phyloP scores from a whole-genome alignment of 2,797 vertebrate genomes.

The Tapirus indicus region DNA sequence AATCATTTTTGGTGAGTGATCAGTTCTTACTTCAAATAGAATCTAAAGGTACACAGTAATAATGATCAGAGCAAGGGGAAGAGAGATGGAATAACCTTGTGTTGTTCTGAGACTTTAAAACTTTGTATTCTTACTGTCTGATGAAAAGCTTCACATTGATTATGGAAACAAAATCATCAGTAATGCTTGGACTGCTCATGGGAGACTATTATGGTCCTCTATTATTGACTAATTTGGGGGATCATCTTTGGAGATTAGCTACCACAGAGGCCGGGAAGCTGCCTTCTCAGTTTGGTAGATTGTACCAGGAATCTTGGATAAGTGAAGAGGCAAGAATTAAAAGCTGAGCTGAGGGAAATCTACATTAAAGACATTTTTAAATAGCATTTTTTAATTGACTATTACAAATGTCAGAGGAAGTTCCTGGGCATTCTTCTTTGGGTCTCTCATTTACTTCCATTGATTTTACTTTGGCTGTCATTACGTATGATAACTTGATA shows the following conservation, averaged over 20 bases:
- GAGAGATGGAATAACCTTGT: background rate
- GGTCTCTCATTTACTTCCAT: background rate
- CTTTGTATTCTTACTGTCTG: background rate
- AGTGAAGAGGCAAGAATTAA: background rate
- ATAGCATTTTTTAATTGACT: background rate
- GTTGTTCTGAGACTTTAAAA: background rate
- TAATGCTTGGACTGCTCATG: background rate
- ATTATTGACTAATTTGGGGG: background rate
- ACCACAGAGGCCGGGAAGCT: background rate
- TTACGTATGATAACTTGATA: background rate
- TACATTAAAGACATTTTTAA: background rate
- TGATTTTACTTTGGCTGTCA: background rate
- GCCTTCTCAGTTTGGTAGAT: background rate
- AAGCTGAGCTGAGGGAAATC: background rate
- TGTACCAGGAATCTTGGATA: background rate
- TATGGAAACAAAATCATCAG: background rate
- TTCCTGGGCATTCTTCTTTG: background rate
- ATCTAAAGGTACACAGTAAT: background rate
- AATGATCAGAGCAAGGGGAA: background rate
- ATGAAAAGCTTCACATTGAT: background rate
- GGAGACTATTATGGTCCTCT: background rate
- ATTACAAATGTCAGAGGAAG: background rate
- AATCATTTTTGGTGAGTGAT: background rate
- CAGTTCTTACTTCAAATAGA: background rate
- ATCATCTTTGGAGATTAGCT: background rate